These are phyloP conservation scores for Elysia chlorotica DNA, from an alignment of 1,140 invertebrate species.

Conservation along the genomic window DNA sequence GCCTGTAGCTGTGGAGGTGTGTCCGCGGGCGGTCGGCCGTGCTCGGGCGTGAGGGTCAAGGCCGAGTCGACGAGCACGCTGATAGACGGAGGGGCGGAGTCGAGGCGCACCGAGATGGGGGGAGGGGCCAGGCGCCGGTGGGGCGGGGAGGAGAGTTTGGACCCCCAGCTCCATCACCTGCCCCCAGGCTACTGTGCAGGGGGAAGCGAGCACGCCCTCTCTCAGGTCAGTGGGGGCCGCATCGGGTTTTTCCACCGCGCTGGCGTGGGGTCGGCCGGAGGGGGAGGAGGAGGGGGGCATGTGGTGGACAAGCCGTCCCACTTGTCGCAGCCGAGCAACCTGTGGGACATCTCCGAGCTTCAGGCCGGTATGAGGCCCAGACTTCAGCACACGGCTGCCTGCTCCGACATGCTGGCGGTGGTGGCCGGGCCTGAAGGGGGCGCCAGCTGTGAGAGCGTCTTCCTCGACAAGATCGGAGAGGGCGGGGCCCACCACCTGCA, in stretches of 20 bases:
- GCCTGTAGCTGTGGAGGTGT: not conserved
- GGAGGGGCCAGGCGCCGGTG: not conserved
- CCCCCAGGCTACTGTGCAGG: too few species aligned
- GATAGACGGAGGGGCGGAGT: slow-evolving; percentile 13
- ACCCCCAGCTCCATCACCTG: too few species aligned
- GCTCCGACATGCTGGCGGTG: slow-evolving; percentile 9
- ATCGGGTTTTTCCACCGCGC: too few species aligned
- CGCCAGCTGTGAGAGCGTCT: slow-evolving; percentile 19
- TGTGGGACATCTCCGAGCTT: slow-evolving; percentile 17
- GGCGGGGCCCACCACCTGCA: not conserved
- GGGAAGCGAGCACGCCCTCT: not conserved
- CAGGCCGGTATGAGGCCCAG: slow-evolving; percentile 8
- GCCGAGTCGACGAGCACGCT: slow-evolving; percentile 17
- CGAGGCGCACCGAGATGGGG: slow-evolving; percentile 10
- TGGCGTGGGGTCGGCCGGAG: not conserved
- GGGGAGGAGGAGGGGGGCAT: not conserved
- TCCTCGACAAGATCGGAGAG: not conserved
- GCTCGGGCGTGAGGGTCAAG: slow-evolving; percentile 1
- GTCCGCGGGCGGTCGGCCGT: not conserved
- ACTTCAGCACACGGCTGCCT: not conserved
- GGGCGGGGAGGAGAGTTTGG: too few species aligned
- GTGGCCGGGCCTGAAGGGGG: too few species aligned
- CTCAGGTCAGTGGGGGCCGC: too few species aligned
- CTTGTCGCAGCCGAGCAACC: slow-evolving; percentile 9
- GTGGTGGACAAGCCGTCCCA: slow-evolving; percentile 16